Base-by-base conservation (phyloP, 2,888 invertebrate species). In the Osmoderma eremita region DNA sequence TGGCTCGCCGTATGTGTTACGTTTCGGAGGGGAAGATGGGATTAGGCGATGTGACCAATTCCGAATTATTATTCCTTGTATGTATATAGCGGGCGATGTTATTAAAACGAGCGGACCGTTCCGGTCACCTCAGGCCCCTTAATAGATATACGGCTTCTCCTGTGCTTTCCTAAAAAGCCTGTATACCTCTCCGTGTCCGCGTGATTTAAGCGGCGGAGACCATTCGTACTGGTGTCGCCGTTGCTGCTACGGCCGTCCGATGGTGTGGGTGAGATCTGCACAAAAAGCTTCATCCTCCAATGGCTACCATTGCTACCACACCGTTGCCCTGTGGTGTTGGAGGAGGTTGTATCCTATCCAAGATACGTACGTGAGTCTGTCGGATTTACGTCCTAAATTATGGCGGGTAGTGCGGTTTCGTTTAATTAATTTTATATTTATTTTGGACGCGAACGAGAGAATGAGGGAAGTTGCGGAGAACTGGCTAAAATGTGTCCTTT, bases 41-140 rank as follows among this genome's bases (percentile, higher is more conserved):
- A 76, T 78, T 76, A 77, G 69, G 68, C 61, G 72, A 72, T 72
- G 73, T 75, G 75, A 78, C 78, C 78, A 76, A 77, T 77, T 76
- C 78, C 78, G 58, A 79, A 81, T 81, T 81, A 79, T 80, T 80
- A 79, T 81, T 79, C 81, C 75, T 76, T 74, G 76, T 77, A 70
- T 61, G 45, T 61, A 45, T 30, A 45, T 61, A 58, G 58, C 30
- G 30, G 58, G 56, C 64, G 77, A 78, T 78, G 77, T 77, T 78
- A 76, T 77, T 76, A 77, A 77, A 77, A 78, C 76, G 75, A 72
- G 75, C 73, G 48, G 45, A 61, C 45, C 45, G 45, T 61, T 61
- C 45, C 42, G 74, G 74, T 74, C 74, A 75, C 71, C 75, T 75
- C 75, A 77, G 76, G 75, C 74, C 75, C 75, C 73, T 69, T 65